Evolutionary conservation across 2,888 invertebrate genomes (phyloP), one percentile per base, ranked within the genome.

Genomic region (Smittia sp.): DNA sequence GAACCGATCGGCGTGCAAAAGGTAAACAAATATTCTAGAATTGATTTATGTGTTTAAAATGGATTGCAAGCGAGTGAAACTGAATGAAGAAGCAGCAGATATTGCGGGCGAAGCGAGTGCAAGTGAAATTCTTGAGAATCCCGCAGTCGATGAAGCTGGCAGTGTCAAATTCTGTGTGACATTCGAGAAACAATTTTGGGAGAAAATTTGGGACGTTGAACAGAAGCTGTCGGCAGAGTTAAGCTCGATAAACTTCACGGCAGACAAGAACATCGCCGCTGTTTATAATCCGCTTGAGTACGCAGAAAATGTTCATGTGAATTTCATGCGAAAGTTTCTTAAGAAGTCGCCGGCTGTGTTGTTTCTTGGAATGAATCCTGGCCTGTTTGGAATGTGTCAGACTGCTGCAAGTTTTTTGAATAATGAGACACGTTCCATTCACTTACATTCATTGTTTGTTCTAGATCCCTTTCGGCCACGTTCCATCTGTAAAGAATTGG

Each of bases 331-430:
- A 76, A 90, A 88, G 79, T 93, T 86, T 80, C 90, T 91, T 77
- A 85, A 82, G 74, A 84, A 85, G 0, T 81, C 81, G 20, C 94
- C 93, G 81, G 85, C 85, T 76, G 84, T 97, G 54, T 82, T 97
- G 77, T 93, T 93, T 79, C 85, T 97, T 75, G 96, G 96, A 3
- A 95, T 97, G 93, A 97, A 97, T 83, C 96, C 96, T 13, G 96
- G 96, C n/a, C 95, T 96, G 0, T 95, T 91, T 89, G 96, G 96
- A 75, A 96, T 96, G 96, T 91, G 91, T 27, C 96, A 97, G 82
- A 96, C 93, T 77, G 96, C 96, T 77, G 93, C 93, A 85, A 85
- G 86, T 76, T 74, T 74, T 32, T 62, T 41, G 13, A 9, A 3
- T 32, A 3, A 32, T 6, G 32, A 32, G n/a, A n/a, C n/a, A n/a